Base-by-base conservation (phyloP, 2,888 invertebrate genomes). In the Drosophila pseudotalamancana region DNA sequence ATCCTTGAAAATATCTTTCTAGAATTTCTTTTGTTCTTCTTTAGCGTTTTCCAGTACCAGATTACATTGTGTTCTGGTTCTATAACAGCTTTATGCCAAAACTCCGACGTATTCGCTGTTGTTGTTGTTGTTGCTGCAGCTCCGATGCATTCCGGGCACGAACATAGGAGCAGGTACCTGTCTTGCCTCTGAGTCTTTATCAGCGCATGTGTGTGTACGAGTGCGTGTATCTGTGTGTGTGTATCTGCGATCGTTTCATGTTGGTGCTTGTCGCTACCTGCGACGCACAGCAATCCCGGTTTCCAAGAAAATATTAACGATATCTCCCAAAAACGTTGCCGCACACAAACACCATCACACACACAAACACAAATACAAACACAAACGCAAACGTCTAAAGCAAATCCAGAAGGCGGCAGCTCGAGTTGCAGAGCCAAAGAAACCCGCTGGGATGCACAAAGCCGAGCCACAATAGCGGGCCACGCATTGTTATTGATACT, bases 261-360 rank as follows among this genome's bases (percentile, higher is more conserved):
- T 48, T 66, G 45, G 42, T 80, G 70, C 42, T 71, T 48, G 37
- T 66, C 62, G 77, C 81, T 81, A 81, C 80, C 80, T 80, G 80
- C 51, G 50, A 70, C 45, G 72, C 73, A 72, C 60, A 77, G 39
- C 63, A 74, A 87, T 87, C 88, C 85, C 80, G 72, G 70, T 81
- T 88, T 88, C 88, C 89, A 84, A 89, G 88, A 88, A 88, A 88
- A 82, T 85, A 85, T 80, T 87, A 82, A 88, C 88, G 88, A 83
- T 85, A 87, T 76, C 86, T 77, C 50, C 79, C 76, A 89, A 82
- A n/a, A 82, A 87, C 73, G 76, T 83, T 75, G 89, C 88, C 80
- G 73, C 46, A 46, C 27, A 27, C 27, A 27, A 3, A n/a, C n/a
- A n/a, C n/a, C n/a, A n/a, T n/a, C n/a, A n/a, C n/a, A n/a, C 80